These are phyloP conservation scores for Andrena marginata DNA, from an alignment of 2,888 invertebrate species.

Conservation along the genomic window DNA sequence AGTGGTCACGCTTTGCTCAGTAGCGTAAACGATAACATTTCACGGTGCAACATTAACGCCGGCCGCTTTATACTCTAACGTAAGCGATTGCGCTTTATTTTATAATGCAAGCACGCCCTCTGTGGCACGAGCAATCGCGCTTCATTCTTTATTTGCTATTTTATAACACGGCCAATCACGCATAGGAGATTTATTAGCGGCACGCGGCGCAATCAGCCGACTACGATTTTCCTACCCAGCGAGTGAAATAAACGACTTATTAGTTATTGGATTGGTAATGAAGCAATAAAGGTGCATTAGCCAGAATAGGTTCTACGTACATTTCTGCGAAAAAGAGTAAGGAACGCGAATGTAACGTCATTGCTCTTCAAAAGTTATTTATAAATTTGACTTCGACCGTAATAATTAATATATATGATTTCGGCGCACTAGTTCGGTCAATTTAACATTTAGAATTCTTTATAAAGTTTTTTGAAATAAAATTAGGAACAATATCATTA, in stretches of 20 bases:
- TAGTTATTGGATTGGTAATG: constrained; percentile 2
- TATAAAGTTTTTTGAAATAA: too few species aligned
- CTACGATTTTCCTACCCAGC: neutral
- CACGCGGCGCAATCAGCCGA: neutral
- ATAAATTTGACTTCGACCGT: too few species aligned
- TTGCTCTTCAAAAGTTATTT: too few species aligned
- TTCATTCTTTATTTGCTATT: neutral
- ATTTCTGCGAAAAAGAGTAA: neutral
- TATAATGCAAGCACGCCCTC: neutral
- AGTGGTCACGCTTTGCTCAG: neutral
- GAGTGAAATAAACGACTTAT: constrained; percentile 7
- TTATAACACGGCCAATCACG: neutral
- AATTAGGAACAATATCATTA: too few species aligned
- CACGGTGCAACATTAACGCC: too few species aligned
- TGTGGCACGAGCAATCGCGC: neutral
- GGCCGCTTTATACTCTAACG: too few species aligned
- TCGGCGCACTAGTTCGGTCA: too few species aligned
- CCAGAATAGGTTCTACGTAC: neutral
- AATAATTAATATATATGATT: too few species aligned
- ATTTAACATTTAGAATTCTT: too few species aligned
- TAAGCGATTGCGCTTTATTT: neutral
- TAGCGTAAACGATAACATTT: neutral
- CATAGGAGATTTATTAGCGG: neutral
- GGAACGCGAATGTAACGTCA: neutral
- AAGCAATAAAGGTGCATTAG: neutral